A percentile compares a stretch with the other conserved stretches of the same genome.
phyloP scores from a whole-genome alignment of 2,797 vertebrate species.

The Cottoperca gobio region DNA sequence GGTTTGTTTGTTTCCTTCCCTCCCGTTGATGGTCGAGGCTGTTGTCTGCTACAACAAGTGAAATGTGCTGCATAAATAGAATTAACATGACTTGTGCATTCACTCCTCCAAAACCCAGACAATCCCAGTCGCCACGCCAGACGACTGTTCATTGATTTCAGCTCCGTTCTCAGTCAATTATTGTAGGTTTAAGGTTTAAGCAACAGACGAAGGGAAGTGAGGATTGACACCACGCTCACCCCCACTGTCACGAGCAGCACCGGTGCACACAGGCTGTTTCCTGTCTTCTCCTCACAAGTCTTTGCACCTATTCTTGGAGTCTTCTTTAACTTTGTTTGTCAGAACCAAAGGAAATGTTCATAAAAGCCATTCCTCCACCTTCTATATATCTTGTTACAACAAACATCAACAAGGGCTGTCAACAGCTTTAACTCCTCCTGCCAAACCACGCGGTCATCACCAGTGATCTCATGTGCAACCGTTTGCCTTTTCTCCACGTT shows the following conservation, averaged over 20 bases:
- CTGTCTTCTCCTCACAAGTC: background rate
- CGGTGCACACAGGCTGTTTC: background rate
- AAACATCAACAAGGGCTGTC: background rate
- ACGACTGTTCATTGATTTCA: conserved; percentile 6
- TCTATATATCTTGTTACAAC: conserved; percentile 3
- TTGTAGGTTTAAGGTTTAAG: background rate
- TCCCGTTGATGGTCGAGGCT: too few relatives aligned
- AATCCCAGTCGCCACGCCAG: background rate
- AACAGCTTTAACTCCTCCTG: conserved; percentile 19
- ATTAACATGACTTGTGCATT: background rate
- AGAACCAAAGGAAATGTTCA: background rate
- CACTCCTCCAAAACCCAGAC: background rate
- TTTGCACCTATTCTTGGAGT: conserved; percentile 4
- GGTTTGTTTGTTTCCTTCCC: too few relatives aligned
- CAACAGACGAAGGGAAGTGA: background rate
- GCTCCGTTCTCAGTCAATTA: background rate
- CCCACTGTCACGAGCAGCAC: background rate
- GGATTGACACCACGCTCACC: background rate
- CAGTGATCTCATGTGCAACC: background rate
- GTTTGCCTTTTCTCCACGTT: conserved; percentile 13
- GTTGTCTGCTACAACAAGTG: too few relatives aligned
- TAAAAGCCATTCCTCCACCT: conserved; percentile 11
- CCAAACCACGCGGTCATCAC: background rate
- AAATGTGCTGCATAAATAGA: too few relatives aligned
- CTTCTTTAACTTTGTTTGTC: conserved; percentile 24